Base-by-base conservation (phyloP, 2,797 vertebrate genomes). In the Hemitrygon akajei region DNA sequence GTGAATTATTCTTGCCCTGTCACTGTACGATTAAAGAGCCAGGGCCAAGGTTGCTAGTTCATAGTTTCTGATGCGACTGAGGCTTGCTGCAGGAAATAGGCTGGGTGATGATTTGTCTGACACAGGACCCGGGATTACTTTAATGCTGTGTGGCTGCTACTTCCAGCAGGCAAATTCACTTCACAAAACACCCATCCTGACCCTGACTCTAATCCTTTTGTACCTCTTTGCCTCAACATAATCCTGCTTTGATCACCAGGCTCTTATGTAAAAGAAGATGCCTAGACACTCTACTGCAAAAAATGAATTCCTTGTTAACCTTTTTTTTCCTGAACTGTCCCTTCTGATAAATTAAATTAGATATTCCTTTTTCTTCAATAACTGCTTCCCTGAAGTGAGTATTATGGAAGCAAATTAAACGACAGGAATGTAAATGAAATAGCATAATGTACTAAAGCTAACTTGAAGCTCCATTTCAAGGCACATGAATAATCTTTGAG, bases 1-100 rank as follows among this genome's bases (percentile, higher is more conserved):
- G 95, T 96, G 96, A 96, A 97, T 97, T 96, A 97, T 97, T 97
- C 97, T 96, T 96, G 96, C 95, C 97, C 97, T 98, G 98, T 98
- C 98, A 98, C 97, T 94, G 97, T 97, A 95, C 98, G 97, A 97
- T 98, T 98, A 97, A 96, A 7, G 93, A 95, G 96, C 96, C 94
- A 94, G 94, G 95, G 95, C 96, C 95, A 94, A 95, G 96, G 95
- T 95, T 95, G 94, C 94, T 95, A 96, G 96, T 96, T 96, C 96
- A 96, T 95, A 95, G 95, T 96, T 96, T 95, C 95, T 95, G 95
- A 95, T 96, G 96, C 95, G 95, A 95, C 94, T 0, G 87, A 95
- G 95, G 71, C 91, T 73, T 93, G 91, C 91, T 93, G 47, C 12
- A 95, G 94, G 96, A 96, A 95, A 96, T 94, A 95, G 71, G 94